phyloP scores from a whole-genome alignment of 2,888 invertebrate species.

The Dichetophora obliterata region DNA sequence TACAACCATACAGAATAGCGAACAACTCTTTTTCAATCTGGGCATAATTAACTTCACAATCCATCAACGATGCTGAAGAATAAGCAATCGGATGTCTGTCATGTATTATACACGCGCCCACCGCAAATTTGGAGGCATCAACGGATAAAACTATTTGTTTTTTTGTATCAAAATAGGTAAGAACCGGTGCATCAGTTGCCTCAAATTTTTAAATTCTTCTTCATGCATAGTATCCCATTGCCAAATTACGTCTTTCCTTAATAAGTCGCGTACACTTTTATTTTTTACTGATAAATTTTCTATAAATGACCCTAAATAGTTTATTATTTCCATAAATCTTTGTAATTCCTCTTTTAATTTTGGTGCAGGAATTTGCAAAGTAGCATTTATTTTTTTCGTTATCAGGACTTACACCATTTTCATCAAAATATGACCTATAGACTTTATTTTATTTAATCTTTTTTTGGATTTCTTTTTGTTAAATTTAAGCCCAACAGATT shows the following conservation, averaged over 20 bases:
- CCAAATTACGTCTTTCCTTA: slow-evolving; percentile 29
- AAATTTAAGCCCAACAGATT: too few relatives aligned
- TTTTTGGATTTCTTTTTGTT: slow-evolving; percentile 18
- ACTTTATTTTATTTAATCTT: slow-evolving; percentile 24
- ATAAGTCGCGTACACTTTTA: slow-evolving; percentile 13
- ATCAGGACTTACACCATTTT: slow-evolving; percentile 32
- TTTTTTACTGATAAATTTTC: slow-evolving; percentile 39
- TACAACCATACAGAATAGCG: slow-evolving; percentile 44
- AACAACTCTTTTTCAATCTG: slow-evolving; percentile 47
- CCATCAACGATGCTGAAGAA: slow-evolving; percentile 27
- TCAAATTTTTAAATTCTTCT: slow-evolving; percentile 36
- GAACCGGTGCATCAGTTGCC: slow-evolving; percentile 18
- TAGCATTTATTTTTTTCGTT: slow-evolving; percentile 36
- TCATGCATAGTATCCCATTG: slow-evolving; percentile 29
- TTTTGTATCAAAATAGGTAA: slow-evolving; percentile 40
- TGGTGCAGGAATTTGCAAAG: slow-evolving; percentile 35
- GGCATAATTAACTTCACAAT: slow-evolving; percentile 41
- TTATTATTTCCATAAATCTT: slow-evolving; percentile 16
- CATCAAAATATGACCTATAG: slow-evolving; percentile 36
- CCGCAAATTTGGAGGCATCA: slow-evolving; percentile 36
- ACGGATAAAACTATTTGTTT: slow-evolving; percentile 34
- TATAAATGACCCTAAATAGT: slow-evolving; percentile 45
- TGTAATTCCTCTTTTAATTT: slow-evolving; percentile 25
- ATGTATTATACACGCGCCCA: slow-evolving; percentile 41
- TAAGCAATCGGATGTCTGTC: slow-evolving; percentile 31